Evolutionary conservation across 2,888 invertebrate species (phyloP).

Genomic region (Bursaphelenchus okinawaensis): DNA sequence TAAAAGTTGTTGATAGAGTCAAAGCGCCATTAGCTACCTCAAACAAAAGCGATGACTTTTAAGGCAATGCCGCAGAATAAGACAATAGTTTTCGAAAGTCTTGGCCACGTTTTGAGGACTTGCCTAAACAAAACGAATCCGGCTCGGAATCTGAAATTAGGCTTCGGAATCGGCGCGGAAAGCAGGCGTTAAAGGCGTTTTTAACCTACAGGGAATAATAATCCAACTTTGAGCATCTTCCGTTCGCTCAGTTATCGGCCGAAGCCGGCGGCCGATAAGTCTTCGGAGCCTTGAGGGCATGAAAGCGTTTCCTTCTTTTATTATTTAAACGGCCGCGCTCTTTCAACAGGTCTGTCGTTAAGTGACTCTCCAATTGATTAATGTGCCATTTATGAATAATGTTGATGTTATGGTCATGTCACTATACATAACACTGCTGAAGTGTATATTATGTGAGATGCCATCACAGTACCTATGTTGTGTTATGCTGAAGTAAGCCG

Average conservation of each 20-base stretch:
- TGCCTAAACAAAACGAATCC: background rate
- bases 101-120: background rate
- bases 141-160: background rate
- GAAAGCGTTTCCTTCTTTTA: background rate
- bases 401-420: too few species aligned
- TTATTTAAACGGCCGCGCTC: background rate
- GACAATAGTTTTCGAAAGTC: background rate
- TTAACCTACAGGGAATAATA: background rate
- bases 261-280: too few species aligned
- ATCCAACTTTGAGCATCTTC: background rate
- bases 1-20: too few species aligned
- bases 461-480: too few species aligned
- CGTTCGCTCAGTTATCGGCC: too few species aligned
- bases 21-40: too few species aligned
- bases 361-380: background rate
- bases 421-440: too few species aligned
- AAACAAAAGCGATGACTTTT: too few species aligned
- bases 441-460: too few species aligned
- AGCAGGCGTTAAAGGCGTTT: too few species aligned
- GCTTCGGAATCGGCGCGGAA: background rate
- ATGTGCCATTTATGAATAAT: too few species aligned
- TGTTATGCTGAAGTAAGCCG: too few species aligned
- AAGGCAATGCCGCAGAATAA: background rate
- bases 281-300: background rate
- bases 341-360: background rate